Evolutionary conservation across 2,888 invertebrate genomes (phyloP).

Genomic region (Nudaria mundana): DNA sequence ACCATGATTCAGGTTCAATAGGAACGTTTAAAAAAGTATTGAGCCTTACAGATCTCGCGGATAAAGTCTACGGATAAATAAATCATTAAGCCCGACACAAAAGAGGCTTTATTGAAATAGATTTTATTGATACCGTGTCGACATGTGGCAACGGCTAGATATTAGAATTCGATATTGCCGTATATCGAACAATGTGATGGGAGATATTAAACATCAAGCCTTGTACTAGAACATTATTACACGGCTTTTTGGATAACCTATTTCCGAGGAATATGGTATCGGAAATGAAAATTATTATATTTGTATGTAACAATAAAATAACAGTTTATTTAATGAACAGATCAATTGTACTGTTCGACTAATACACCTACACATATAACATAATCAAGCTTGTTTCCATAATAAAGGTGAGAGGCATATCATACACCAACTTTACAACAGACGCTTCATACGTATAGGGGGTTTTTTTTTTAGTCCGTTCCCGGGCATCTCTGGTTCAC

Average conservation of each 20-base stretch:
- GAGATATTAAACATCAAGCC: constrained; percentile 24
- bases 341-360: too few relatives aligned
- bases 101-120: constrained; percentile 30
- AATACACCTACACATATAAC: too few relatives aligned
- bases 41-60: constrained; percentile 3
- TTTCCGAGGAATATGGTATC: constrained; percentile 1
- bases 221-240: constrained; percentile 12
- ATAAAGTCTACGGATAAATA: constrained; percentile 20
- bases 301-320: too few relatives aligned
- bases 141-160: constrained; percentile 30
- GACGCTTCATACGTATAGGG: too few relatives aligned
- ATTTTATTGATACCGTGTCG: constrained; percentile 35
- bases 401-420: too few relatives aligned
- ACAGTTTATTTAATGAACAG: too few relatives aligned
- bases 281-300: neutral
- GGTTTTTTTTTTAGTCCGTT: too few relatives aligned
- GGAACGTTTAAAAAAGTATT: constrained; percentile 33
- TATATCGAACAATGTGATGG: constrained; percentile 27
- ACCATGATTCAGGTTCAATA: constrained; percentile 25
- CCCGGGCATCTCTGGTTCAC: too few relatives aligned
- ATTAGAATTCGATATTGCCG: constrained; percentile 31
- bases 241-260: constrained; percentile 6
- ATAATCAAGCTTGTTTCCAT: too few relatives aligned
- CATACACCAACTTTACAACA: too few relatives aligned
- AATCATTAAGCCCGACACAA: constrained; percentile 21